Evolutionary conservation across 2,888 invertebrate genomes (phyloP).

Genomic region (Phania funesta): DNA sequence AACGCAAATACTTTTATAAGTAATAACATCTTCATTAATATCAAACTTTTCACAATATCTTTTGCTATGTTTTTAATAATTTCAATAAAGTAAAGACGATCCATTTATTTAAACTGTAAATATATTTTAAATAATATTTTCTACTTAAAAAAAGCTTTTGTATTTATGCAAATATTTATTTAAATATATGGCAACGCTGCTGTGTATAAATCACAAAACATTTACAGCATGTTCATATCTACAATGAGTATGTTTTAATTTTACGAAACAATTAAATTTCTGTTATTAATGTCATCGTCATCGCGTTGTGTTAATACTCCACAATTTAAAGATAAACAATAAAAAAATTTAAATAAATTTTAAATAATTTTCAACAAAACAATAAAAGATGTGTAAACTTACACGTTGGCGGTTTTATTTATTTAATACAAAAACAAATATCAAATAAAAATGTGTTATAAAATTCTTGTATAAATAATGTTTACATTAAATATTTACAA

Average conservation of each 20-base stretch:
- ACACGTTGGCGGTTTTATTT: not conserved
- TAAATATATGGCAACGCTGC: not conserved
- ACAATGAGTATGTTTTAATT: slow-evolving; percentile 20
- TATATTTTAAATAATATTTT: too few species aligned
- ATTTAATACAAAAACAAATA: not conserved
- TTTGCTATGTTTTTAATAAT: too few species aligned
- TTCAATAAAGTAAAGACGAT: too few species aligned
- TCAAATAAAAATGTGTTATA: slow-evolving; percentile 40
- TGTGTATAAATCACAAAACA: too few species aligned
- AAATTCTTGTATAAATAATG: slow-evolving; percentile 24
- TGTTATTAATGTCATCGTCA: slow-evolving; percentile 4
- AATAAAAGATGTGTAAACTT: slow-evolving; percentile 20
- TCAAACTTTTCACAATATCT: too few species aligned
- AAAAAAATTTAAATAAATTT: slow-evolving; percentile 13
- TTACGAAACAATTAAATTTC: slow-evolving; percentile 40
- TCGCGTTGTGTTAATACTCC: slow-evolving; percentile 50
- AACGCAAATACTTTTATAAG: too few species aligned
- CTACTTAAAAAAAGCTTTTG: too few species aligned
- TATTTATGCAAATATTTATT: too few species aligned
- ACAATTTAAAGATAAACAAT: slow-evolving; percentile 55
- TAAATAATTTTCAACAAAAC: slow-evolving; percentile 45
- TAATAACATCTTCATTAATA: too few species aligned
- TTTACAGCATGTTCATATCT: not conserved
- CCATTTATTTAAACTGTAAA: too few species aligned
- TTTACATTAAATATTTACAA: slow-evolving; percentile 39